phyloP scores from a whole-genome alignment of 2,113 vertebrate species.

The Callipepla californica region DNA sequence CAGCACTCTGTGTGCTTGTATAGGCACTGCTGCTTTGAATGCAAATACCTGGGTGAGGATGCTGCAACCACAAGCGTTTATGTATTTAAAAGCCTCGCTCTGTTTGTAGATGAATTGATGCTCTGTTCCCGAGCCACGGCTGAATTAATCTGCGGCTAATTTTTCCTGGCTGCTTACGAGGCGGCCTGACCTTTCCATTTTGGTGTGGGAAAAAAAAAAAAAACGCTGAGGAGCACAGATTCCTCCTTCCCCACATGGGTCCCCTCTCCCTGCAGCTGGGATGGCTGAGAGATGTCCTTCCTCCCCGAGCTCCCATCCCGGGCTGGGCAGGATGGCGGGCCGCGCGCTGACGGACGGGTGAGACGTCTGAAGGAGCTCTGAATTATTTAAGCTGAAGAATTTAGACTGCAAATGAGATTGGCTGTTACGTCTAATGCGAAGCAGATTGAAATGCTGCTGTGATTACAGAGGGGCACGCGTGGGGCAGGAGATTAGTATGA shows the following conservation, averaged over 20 bases:
- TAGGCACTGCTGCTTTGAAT: conserved; percentile 34
- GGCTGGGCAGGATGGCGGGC: too few species aligned
- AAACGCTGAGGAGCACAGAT: conserved; percentile 43
- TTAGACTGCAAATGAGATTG: conserved; percentile 36
- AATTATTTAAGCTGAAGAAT: conserved; percentile 63
- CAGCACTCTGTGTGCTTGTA: neutral
- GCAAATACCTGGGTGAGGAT: conserved; percentile 52
- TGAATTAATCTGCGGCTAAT: conserved; percentile 67
- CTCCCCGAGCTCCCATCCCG: neutral
- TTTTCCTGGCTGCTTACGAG: conserved; percentile 42
- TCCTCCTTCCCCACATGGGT: neutral
- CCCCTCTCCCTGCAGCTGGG: neutral
- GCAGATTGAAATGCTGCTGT: conserved; percentile 74
- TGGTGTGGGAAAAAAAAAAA: neutral
- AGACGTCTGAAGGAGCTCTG: conserved; percentile 29
- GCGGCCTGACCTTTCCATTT: conserved; percentile 40
- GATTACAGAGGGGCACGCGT: conserved; percentile 64
- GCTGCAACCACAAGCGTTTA: conserved; percentile 54
- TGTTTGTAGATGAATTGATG: conserved; percentile 60
- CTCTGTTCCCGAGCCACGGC: conserved; percentile 54
- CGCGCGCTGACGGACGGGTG: neutral
- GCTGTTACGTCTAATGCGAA: conserved; percentile 21
- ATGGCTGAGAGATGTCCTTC: neutral
- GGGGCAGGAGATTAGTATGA: conserved; percentile 33
- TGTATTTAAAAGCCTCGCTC: conserved; percentile 55